These are phyloP conservation scores for Lagria hirta DNA, from an alignment of 2,888 invertebrate genomes.

Conservation along the genomic window DNA sequence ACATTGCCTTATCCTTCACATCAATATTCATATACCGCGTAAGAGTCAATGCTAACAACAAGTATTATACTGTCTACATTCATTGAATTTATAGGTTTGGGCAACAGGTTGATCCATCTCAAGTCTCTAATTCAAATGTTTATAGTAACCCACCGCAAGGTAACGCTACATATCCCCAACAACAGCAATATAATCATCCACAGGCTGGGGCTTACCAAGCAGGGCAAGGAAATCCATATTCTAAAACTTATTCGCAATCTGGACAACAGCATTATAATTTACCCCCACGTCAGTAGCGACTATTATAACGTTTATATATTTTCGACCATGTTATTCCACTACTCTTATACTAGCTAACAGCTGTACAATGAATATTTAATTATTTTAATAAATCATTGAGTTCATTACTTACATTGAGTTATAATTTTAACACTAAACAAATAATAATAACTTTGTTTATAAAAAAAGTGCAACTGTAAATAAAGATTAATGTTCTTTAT, in stretches of 20 bases:
- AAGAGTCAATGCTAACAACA: slow-evolving; percentile 26
- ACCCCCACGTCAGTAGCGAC: slow-evolving; percentile 49
- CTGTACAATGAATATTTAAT: no score
- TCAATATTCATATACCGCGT: slow-evolving; percentile 42
- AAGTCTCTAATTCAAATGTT: slow-evolving; percentile 44
- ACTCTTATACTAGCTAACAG: no score
- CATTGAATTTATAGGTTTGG: slow-evolving; percentile 25
- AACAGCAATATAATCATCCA: slow-evolving; percentile 42
- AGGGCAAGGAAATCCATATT: slow-evolving; percentile 48
- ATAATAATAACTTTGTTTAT: no score
- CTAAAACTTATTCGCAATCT: slow-evolving; percentile 48
- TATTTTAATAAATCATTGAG: no score
- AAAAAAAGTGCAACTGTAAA: no score
- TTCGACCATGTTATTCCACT: no score
- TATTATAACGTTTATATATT: no score
- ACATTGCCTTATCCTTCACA: slow-evolving; percentile 46
- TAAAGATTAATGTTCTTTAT: no score
- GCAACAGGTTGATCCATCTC: slow-evolving; percentile 45
- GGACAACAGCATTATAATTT: slow-evolving; percentile 46
- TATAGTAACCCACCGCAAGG: slow-evolving; percentile 45
- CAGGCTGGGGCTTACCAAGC: slow-evolving; percentile 35
- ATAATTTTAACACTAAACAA: no score
- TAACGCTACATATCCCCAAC: slow-evolving; percentile 42
- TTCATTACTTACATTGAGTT: no score
- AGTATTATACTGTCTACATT: slow-evolving; percentile 26